These are phyloP conservation scores for Drosophila testacea DNA, from an alignment of 2,888 invertebrate species.

Conservation along the genomic window DNA sequence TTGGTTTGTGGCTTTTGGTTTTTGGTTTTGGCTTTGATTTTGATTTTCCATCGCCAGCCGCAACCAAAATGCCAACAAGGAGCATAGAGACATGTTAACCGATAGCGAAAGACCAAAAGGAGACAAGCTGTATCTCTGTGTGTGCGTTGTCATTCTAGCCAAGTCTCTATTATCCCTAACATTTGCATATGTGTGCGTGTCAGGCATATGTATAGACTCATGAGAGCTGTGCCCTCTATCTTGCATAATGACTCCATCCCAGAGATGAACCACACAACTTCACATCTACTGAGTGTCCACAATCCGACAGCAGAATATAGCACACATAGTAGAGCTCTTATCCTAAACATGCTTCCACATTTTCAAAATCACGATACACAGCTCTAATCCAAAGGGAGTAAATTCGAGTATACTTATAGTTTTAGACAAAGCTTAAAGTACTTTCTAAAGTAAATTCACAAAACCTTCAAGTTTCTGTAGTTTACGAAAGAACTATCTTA, in stretches of 20 bases:
- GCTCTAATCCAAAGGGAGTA: too few relatives aligned
- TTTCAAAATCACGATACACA: too few relatives aligned
- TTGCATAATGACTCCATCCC: slow-evolving; percentile 13
- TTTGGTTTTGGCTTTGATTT: slow-evolving; percentile 32
- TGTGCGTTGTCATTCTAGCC: slow-evolving; percentile 42
- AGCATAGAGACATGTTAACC: slow-evolving; percentile 5
- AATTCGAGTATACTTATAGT: too few relatives aligned
- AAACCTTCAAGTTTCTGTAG: too few relatives aligned
- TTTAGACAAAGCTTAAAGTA: too few relatives aligned
- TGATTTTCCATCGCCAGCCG: slow-evolving; percentile 43
- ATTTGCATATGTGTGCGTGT: slow-evolving; percentile 56
- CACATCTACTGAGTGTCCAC: not conserved
- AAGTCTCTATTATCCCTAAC: slow-evolving; percentile 62
- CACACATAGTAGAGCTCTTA: too few relatives aligned
- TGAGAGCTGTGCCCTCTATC: not conserved
- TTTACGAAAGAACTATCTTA: too few relatives aligned
- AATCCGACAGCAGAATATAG: not conserved
- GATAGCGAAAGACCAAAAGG: slow-evolving; percentile 8
- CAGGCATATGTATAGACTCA: slow-evolving; percentile 41
- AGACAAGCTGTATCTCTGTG: not conserved
- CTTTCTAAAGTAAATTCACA: too few relatives aligned
- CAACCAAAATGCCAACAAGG: slow-evolving; percentile 25
- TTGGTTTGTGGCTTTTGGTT: slow-evolving; percentile 30
- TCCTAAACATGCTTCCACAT: too few relatives aligned
- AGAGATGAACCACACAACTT: slow-evolving; percentile 8